Evolutionary conservation across 2,888 invertebrate species (phyloP).

Genomic region (Disparrhopalites patrizii): DNA sequence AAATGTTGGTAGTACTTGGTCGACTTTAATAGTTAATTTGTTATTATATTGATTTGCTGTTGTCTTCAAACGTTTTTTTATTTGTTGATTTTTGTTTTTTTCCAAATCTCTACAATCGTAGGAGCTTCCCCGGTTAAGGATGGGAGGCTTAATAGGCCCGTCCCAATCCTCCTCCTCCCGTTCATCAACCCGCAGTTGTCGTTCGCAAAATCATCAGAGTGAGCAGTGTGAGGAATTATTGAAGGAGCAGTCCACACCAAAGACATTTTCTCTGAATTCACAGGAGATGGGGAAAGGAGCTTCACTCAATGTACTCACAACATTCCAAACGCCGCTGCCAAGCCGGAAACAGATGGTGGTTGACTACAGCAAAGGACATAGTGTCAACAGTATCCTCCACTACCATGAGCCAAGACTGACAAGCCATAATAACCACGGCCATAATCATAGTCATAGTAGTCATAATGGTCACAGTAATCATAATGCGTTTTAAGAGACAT

Average conservation of each 20-base stretch:
- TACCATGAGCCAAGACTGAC: conserved; percentile 47
- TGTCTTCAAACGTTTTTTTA: too few species aligned
- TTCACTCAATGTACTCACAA: conserved; percentile 45
- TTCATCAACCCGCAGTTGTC: conserved; percentile 1
- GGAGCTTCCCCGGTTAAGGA: conserved; percentile 26
- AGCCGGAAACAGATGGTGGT: conserved; percentile 45
- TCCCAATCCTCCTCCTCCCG: conserved; percentile 25
- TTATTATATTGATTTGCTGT: too few species aligned
- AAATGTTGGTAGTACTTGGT: too few species aligned
- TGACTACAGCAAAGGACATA: conserved; percentile 43
- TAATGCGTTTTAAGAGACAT: conserved; percentile 36
- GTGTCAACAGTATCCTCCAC: conserved; percentile 45
- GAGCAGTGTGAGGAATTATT: conserved; percentile 9
- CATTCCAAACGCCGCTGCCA: conserved; percentile 48
- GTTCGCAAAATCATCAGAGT: neutral
- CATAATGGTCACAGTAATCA: conserved; percentile 36
- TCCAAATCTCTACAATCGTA: neutral
- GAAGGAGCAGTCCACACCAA: too few species aligned
- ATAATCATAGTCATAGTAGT: conserved; percentile 29
- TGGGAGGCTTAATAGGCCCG: conserved; percentile 2
- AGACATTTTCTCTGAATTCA: conserved; percentile 17
- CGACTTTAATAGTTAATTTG: too few species aligned
- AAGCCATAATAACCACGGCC: conserved; percentile 30
- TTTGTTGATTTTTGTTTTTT: too few species aligned
- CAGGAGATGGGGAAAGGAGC: conserved; percentile 41